These are phyloP conservation scores for Spizaetus ornatus DNA, from an alignment of 2,113 vertebrate genomes.

Conservation along the genomic window DNA sequence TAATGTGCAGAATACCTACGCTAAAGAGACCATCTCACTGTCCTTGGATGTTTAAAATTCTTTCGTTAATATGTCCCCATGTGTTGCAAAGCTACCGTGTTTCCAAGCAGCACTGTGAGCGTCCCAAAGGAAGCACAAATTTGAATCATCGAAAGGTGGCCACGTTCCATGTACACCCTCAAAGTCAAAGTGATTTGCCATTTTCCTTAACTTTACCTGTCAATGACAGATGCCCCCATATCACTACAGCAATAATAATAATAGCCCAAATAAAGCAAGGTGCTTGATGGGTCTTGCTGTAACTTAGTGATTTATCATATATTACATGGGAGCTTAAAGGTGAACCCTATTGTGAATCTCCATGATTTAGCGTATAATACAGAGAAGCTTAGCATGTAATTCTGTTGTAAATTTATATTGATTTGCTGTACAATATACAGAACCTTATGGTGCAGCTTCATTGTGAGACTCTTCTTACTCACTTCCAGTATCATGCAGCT, in stretches of 20 bases:
- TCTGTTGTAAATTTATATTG: conserved; percentile 53
- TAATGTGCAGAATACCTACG: neutral
- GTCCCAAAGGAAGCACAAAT: neutral
- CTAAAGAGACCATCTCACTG: neutral
- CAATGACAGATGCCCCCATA: neutral
- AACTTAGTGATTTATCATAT: neutral
- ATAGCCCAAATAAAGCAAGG: neutral
- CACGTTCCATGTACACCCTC: accelerated
- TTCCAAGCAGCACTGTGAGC: neutral
- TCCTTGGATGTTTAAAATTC: neutral
- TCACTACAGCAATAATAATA: neutral
- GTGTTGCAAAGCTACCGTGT: neutral
- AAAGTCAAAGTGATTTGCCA: neutral
- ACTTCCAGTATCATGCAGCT: neutral
- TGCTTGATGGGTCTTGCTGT: neutral
- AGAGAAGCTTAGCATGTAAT: conserved; percentile 20
- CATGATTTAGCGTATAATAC: conserved; percentile 17
- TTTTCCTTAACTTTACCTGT: neutral
- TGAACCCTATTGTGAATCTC: conserved; percentile 23
- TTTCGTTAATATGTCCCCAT: neutral
- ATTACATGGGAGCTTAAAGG: conserved; percentile 23
- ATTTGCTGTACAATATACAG: conserved; percentile 38
- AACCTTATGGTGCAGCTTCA: neutral
- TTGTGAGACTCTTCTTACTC: neutral
- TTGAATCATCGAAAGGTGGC: neutral